phyloP scores from a whole-genome alignment of 2,888 invertebrate genomes.

The Oxytorus armatus region DNA sequence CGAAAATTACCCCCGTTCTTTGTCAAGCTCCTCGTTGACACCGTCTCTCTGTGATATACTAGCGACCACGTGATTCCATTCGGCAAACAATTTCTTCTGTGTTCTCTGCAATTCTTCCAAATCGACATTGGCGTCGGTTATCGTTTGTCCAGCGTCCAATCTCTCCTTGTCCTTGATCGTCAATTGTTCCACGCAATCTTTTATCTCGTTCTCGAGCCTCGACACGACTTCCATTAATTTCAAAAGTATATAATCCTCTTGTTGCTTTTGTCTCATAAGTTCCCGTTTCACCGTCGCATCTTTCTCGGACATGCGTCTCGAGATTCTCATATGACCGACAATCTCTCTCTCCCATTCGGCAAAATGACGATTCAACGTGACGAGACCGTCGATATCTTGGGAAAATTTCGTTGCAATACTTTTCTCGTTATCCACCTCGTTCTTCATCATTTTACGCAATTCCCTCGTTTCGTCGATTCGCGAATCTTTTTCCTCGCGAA shows the following conservation, averaged over 20 bases:
- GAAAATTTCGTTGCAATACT: constrained; percentile 72
- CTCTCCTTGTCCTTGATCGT: constrained; percentile 88
- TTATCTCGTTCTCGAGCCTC: constrained; percentile 89
- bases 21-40: constrained; percentile 87
- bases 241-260: constrained; percentile 88
- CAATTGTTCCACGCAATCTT: constrained; percentile 88
- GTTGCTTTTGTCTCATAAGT: constrained; percentile 83
- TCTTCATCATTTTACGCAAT: constrained; percentile 84
- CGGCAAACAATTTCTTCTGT: constrained; percentile 88
- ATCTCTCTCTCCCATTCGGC: constrained; percentile 88
- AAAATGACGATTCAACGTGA: constrained; percentile 86
- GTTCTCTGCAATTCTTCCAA: constrained; percentile 90
- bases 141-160: constrained; percentile 86
- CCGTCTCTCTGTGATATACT: constrained; percentile 90
- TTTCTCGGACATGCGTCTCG: constrained; percentile 89
- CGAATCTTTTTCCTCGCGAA: constrained; percentile 86
- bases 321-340: constrained; percentile 87
- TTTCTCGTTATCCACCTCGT: constrained; percentile 84
- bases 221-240: constrained; percentile 89
- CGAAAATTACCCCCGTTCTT: constrained; percentile 86
- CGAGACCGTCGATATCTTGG: constrained; percentile 86
- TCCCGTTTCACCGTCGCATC: constrained; percentile 78
- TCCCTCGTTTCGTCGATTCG: constrained; percentile 85
- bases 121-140: constrained; percentile 90
- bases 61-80: constrained; percentile 91